phyloP scores from a whole-genome alignment of 2,797 vertebrate genomes.

The Anolis apletophallus region DNA sequence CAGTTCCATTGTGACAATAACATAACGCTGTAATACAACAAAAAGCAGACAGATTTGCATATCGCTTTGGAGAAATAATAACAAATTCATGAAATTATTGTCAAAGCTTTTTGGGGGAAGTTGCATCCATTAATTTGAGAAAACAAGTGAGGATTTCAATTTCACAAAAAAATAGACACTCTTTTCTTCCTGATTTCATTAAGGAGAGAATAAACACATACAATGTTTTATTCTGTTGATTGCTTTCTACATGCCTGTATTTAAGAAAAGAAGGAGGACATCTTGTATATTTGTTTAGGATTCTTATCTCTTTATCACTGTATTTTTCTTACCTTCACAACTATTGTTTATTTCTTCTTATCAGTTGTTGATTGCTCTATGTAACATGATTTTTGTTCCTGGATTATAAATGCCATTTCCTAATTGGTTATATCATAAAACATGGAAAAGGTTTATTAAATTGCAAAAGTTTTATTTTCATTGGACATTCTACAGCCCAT shows the following conservation, averaged over 20 bases:
- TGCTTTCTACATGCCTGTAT: not conserved
- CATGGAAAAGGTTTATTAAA: too few relatives aligned
- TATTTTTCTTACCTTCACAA: not conserved
- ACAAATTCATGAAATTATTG: not conserved
- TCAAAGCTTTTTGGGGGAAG: not conserved
- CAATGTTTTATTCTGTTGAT: not conserved
- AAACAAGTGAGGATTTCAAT: not conserved
- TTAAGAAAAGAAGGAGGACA: not conserved
- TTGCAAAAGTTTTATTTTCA: too few relatives aligned
- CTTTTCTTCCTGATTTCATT: not conserved
- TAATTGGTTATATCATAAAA: too few relatives aligned
- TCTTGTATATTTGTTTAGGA: not conserved
- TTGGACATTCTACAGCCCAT: too few relatives aligned
- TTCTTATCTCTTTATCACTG: not conserved
- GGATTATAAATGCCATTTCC: too few relatives aligned
- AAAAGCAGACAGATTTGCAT: not conserved
- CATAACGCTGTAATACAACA: slow-evolving; percentile 23
- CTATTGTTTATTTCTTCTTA: not conserved
- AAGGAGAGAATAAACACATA: not conserved
- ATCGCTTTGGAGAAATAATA: slow-evolving; percentile 33
- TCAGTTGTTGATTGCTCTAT: not conserved
- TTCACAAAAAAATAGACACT: not conserved
- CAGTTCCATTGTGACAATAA: slow-evolving; percentile 20
- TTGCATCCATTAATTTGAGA: not conserved
- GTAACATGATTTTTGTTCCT: too few relatives aligned